These are phyloP conservation scores for Chaetura pelagica DNA, from an alignment of 2,113 vertebrate species.

Conservation along the genomic window DNA sequence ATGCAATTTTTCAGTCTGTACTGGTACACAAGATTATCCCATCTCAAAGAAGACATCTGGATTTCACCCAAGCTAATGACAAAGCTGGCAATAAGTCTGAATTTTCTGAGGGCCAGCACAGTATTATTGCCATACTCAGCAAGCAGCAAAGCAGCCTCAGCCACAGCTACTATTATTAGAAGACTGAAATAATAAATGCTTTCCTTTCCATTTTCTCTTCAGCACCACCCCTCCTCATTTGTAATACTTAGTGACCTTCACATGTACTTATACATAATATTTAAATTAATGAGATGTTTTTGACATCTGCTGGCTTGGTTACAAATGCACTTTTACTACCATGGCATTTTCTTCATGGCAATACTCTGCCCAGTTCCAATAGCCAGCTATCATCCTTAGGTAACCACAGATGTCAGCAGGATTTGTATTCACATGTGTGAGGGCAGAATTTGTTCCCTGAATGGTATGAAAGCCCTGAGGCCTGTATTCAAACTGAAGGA, in stretches of 20 bases:
- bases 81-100: neutral
- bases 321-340: neutral
- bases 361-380: neutral
- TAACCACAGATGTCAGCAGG: neutral
- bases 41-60: neutral
- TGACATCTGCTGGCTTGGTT: neutral
- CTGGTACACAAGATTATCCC: neutral
- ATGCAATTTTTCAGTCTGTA: neutral
- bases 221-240: neutral
- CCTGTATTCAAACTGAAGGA: neutral
- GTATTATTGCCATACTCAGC: neutral
- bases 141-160: neutral
- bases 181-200: neutral
- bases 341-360: neutral
- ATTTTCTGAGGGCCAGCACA: neutral
- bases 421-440: neutral
- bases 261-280: neutral
- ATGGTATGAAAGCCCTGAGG: neutral
- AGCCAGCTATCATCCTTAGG: neutral
- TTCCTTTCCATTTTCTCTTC: neutral
- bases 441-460: neutral
- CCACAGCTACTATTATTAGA: constrained; percentile 12
- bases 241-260: neutral
- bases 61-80: constrained; percentile 23
- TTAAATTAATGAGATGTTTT: neutral